Evolutionary conservation across 2,888 invertebrate genomes (phyloP), one percentile per base, ranked within the genome.

Genomic region (Crocallis elinguaria): DNA sequence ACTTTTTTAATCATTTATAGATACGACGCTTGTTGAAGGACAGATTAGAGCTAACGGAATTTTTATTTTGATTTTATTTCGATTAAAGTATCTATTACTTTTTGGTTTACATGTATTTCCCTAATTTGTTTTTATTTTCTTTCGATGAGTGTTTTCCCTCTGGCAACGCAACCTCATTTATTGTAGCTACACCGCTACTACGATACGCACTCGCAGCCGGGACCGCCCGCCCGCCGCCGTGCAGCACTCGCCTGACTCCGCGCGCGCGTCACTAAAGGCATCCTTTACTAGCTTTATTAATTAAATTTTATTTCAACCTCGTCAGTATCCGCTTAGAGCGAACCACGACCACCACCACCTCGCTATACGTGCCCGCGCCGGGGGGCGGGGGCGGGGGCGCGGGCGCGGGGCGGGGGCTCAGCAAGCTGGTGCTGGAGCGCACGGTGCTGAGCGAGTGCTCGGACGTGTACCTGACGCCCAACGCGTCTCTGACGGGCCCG

Each of bases 401-500:
- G 44, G 48, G 29, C 6, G 41, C 12, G 25, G 32, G 25, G 37
- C 21, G 14, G 16, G 2, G 13, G 60, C 77, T 83, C 46, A 51
- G 77, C 67, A 79, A 77, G 70, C 81, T 88, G 66, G 63, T 82
- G 55, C 65, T 88, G 32, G 83, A 84, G 67, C 63, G 70, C 60
- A 78, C 78, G 3, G 37, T 67, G 17, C 68, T 71, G 46, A 67
- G 67, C 67, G 87, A 86, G 52, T 56, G 69, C 42, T 80, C 85
- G 4, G 88, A 86, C 62, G 35, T 74, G 27, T 90, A 71, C 74
- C 81, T 83, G 42, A 86, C 91, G 29, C 87, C 89, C 44, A 80
- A 85, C 78, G 54, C 67, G 49, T 82, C 90, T 48, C 79, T 84
- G 44, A 67, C 66, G 12, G 75, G 73, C 4, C 79, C 82, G 42